Evolutionary conservation across 1,140 invertebrate species (phyloP), one percentile per base, ranked within the genome.

Genomic region (Camponotus pennsylvanicus): DNA sequence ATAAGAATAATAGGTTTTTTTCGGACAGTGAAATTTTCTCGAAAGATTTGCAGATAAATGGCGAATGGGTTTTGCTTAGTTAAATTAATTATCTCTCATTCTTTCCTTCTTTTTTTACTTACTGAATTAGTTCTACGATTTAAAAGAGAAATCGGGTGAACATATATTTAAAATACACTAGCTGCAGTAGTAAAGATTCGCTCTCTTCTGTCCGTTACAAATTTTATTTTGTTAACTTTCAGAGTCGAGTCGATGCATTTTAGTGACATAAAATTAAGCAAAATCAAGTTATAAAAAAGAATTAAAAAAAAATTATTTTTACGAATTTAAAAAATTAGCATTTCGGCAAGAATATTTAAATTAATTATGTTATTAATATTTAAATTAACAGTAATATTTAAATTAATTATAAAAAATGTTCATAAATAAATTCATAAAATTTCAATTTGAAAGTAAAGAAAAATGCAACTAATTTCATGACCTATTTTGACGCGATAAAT

Each of bases 171-270:
- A 21, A 70, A 63, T 42, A 45, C 21, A 21, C 63, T 63, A 86
- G 90, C 85, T 85, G 94, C 93, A 95, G 93, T 91, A 27, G 94
- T 94, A 93, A 92, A 94, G 89, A 92, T 93, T 92, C 91, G 91
- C 89, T 93, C 90, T 92, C 93, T 92, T 94, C 94, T 94, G 94
- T 95, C 92, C 89, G 91, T 93, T 91, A 93, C 84, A 94, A 87
- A 92, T 92, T 92, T 93, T 93, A 93, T 93, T 93, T 27, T 27
- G 27, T 92, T 90, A 91, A 86, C 69, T 75, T 61, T 89, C 87
- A 88, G 89, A 87, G 83, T 90, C 88, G 91, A 93, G 86, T 92
- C 88, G 89, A 89, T 85, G 37, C 49, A 84, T 66, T 85, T 57
- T 80, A 64, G 45, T 34, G 11, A 80, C 5, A 0, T 1, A 2